These are phyloP conservation scores for Tanypteryx hageni DNA, from an alignment of 2,888 invertebrate genomes.

Conservation along the genomic window DNA sequence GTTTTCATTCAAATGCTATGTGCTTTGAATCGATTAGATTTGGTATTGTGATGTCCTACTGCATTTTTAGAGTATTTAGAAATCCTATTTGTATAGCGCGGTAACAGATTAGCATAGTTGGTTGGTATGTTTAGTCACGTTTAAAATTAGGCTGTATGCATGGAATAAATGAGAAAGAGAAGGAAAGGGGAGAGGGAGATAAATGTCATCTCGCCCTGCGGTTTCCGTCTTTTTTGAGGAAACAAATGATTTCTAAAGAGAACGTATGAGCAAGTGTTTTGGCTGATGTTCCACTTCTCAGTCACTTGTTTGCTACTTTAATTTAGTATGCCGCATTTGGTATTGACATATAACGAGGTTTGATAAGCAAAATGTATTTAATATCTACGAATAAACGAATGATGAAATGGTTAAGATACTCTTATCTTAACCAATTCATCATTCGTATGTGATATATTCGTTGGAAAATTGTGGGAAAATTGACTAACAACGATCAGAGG, in stretches of 20 bases:
- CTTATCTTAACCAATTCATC: too few relatives aligned
- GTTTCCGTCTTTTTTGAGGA: neutral
- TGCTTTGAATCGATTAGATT: neutral
- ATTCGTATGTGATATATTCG: too few relatives aligned
- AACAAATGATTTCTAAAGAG: neutral
- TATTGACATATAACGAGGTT: too few relatives aligned
- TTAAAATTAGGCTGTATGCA: slow-evolving; percentile 2
- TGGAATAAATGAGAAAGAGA: neutral
- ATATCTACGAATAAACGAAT: too few relatives aligned
- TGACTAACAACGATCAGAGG: too few relatives aligned
- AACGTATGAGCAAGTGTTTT: too few relatives aligned
- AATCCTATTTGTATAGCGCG: neutral
- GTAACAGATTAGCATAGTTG: neutral
- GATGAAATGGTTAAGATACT: too few relatives aligned
- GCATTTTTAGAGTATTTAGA: neutral
- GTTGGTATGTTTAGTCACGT: neutral
- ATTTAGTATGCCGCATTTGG: too few relatives aligned
- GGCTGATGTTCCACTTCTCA: too few relatives aligned
- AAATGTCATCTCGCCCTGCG: neutral
- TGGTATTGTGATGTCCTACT: neutral
- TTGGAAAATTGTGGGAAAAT: too few relatives aligned
- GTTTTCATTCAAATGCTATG: neutral
- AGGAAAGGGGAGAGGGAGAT: neutral
- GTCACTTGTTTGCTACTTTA: too few relatives aligned
- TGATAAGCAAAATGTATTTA: too few relatives aligned